Base-by-base conservation (phyloP, 2,888 invertebrate genomes). In the Uropetala carovei region DNA sequence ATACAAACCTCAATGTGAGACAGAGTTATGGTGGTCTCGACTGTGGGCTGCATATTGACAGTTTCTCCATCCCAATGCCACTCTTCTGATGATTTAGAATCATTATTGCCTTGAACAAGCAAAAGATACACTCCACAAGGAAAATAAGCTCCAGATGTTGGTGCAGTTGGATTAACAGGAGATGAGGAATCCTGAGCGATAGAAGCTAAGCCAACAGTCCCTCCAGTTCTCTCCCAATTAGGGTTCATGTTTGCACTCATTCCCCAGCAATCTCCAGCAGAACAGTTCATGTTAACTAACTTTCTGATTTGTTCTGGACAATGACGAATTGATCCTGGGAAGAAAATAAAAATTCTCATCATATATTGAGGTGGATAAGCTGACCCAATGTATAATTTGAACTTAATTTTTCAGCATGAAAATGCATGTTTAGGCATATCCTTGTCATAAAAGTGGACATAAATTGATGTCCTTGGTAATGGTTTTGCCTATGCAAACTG, bases 1-100 rank as follows among this genome's bases (percentile, higher is more conserved):
- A 64, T 22, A 82, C 93, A 91, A 92, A 95, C 95, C 94, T 95
- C 94, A 86, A 95, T 94, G 93, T 95, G 95, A 43, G 95, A 95
- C 57, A 95, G 94, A 58, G 95, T 95, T 91, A 95, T 95, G 85
- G 95, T 94, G 10, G 95, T 95, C 93, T 95, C 95, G n/a, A 95
- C 95, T 10, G 95, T 95, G 0, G 95, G 95, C 92, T 95, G 95
- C 27, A 95, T 94, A 82, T 93, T 93, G 22, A 95, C 94, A 58
- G 94, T 94, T 91, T 94, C 93, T 16, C 95, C 95, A 3, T 93
- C 92, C 95, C 95, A 95, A 30, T 92, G 86, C 0, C 89, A 89
- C 7, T 89, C 89, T 30, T 68, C 30, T n/a, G 89, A 89, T 2
- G 27, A 18, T 10, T 59, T 57, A 60, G 30, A 27, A 2, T 30